phyloP scores from a whole-genome alignment of 1,140 invertebrate species.

The Sinella curviseta region DNA sequence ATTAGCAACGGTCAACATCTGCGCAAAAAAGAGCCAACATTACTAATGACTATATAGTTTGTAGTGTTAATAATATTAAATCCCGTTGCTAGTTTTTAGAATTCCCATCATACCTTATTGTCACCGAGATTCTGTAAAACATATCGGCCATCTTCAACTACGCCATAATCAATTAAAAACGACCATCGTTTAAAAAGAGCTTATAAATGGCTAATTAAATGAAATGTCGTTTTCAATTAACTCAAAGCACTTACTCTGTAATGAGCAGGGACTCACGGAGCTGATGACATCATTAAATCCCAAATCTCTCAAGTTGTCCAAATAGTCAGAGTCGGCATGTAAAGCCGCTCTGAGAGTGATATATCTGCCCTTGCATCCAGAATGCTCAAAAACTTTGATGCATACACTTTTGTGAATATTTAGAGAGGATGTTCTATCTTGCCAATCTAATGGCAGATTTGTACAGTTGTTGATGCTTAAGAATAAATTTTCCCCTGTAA shows the following conservation, averaged over 20 bases:
- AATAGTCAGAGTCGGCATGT: conserved; percentile 33
- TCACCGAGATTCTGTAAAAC: conserved; percentile 39
- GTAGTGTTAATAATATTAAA: not conserved
- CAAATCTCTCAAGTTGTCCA: conserved; percentile 38
- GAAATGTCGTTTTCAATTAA: not conserved
- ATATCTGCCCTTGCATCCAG: conserved; percentile 34
- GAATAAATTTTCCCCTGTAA: conserved; percentile 34
- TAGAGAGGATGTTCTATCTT: conserved; percentile 37
- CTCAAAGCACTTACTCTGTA: conserved; percentile 30
- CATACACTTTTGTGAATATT: conserved; percentile 36
- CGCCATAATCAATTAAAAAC: not conserved
- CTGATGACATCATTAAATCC: conserved; percentile 42
- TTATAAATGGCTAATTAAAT: too few relatives aligned
- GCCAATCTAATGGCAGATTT: conserved; percentile 36
- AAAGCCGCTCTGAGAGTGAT: conserved; percentile 28
- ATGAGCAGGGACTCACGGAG: conserved; percentile 32
- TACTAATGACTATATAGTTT: not conserved
- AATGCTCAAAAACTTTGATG: conserved; percentile 40
- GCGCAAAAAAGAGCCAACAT: not conserved
- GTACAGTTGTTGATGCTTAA: conserved; percentile 37
- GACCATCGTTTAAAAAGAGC: conserved; percentile 11
- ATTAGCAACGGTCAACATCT: conserved; percentile 34
- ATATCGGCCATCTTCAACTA: conserved; percentile 38
- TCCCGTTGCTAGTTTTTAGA: not conserved
- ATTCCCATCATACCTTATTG: conserved; percentile 28